A percentile compares a stretch with the other conserved stretches of the same genome.
phyloP scores from a whole-genome alignment of 2,113 vertebrate species.

The Beaufortia kweichowensis region DNA sequence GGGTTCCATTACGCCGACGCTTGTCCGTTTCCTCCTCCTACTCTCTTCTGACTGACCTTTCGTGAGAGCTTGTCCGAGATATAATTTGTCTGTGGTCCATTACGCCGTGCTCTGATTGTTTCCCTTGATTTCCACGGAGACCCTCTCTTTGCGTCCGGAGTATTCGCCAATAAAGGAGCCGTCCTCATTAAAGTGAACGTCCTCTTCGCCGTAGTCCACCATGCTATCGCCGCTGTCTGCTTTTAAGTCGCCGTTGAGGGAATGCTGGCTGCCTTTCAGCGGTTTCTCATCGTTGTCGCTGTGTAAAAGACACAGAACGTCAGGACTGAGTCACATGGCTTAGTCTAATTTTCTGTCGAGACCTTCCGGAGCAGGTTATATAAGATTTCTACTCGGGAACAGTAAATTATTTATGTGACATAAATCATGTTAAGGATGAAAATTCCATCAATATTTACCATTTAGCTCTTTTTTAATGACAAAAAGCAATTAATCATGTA shows the following conservation, averaged over 20 bases:
- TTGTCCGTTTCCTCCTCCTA: background rate
- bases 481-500: too few relatives aligned
- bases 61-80: conserved; percentile 48
- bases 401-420: background rate
- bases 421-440: too few relatives aligned
- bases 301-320: conserved; percentile 11
- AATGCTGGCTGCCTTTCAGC: conserved; percentile 87
- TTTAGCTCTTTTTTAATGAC: too few relatives aligned
- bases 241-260: conserved; percentile 83
- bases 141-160: conserved; percentile 84
- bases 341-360: background rate
- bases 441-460: background rate
- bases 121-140: conserved; percentile 85
- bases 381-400: background rate
- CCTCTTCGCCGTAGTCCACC: conserved; percentile 92
- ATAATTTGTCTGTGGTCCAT: conserved; percentile 53
- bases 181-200: conserved; percentile 92
- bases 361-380: background rate
- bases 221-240: conserved; percentile 91
- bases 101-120: conserved; percentile 76
- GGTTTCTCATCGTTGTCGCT: conserved; percentile 97
- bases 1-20: conserved; percentile 58
- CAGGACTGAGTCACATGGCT: background rate
- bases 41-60: conserved; percentile 48
- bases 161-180: conserved; percentile 98